Evolutionary conservation across 2,113 vertebrate genomes (phyloP).

Genomic region (Tricholaema leucomelas): DNA sequence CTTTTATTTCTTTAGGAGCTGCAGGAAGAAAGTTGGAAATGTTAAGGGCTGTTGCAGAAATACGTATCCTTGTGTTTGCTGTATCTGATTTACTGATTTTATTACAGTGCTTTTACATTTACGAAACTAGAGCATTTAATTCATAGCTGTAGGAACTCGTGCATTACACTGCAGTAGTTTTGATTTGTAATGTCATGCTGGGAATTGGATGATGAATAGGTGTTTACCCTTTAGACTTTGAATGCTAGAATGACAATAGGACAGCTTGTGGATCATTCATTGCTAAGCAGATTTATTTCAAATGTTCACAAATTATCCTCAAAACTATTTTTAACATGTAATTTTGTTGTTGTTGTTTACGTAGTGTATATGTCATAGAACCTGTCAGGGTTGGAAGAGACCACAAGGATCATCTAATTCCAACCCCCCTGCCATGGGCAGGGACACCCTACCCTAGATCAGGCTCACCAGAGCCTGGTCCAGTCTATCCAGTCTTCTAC

Average conservation of each 20-base stretch:
- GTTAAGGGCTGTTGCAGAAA: constrained; percentile 91
- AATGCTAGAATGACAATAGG: neutral
- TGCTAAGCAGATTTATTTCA: neutral
- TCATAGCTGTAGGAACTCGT: neutral
- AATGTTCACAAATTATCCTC: neutral
- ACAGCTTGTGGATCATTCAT: neutral
- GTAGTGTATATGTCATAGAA: neutral
- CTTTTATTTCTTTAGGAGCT: constrained; percentile 74
- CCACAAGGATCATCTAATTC: too few relatives aligned
- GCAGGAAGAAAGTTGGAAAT: constrained; percentile 68
- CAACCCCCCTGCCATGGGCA: too few relatives aligned
- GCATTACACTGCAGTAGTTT: constrained; percentile 20
- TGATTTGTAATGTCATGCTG: neutral
- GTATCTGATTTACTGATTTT: neutral
- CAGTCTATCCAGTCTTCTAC: too few relatives aligned
- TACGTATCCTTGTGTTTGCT: constrained; percentile 89
- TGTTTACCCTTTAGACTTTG: neutral
- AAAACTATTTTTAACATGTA: neutral
- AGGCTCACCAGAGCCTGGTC: too few relatives aligned
- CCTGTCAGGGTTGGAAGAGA: too few relatives aligned
- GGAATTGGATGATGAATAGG: neutral
- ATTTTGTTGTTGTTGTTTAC: neutral
- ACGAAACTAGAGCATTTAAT: neutral
- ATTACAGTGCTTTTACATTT: neutral
- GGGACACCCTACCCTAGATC: too few relatives aligned